phyloP scores from a whole-genome alignment of 2,113 vertebrate species.

The Rhizomys pruinosus region DNA sequence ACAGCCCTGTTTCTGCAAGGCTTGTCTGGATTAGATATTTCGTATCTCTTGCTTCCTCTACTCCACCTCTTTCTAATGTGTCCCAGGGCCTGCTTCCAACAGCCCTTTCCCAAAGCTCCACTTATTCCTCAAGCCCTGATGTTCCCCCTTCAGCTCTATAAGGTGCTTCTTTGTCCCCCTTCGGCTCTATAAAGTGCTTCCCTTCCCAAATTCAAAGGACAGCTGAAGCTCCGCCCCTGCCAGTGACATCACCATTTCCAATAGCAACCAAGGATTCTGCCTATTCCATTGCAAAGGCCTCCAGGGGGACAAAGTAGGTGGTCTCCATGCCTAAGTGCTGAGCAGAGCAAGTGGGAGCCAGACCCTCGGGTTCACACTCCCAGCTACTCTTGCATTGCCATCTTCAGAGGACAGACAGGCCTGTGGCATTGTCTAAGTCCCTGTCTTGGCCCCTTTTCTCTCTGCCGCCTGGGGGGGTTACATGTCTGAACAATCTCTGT shows the following conservation, averaged over 20 bases:
- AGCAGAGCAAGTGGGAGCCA: background rate
- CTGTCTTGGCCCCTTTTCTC: background rate
- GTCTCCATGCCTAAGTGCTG: background rate
- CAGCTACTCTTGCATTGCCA: background rate
- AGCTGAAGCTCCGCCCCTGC: constrained; percentile 58
- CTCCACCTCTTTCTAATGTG: accelerated
- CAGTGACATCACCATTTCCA: constrained; percentile 78
- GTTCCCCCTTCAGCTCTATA: background rate
- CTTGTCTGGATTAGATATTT: accelerated
- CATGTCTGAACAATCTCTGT: background rate
- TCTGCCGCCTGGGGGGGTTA: background rate
- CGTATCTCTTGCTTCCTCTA: too few relatives aligned
- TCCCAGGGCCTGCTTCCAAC: background rate
- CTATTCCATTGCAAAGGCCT: constrained; percentile 39
- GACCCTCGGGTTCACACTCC: too few relatives aligned
- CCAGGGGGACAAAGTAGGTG: constrained; percentile 35
- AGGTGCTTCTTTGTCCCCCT: constrained; percentile 39
- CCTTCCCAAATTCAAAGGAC: constrained; percentile 16
- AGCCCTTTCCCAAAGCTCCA: background rate
- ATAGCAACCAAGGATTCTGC: constrained; percentile 71
- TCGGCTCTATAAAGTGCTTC: background rate
- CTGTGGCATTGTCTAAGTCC: background rate
- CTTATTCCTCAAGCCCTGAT: background rate
- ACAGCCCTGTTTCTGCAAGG: background rate
- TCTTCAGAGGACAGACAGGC: background rate